Evolutionary conservation across 1,140 invertebrate genomes (phyloP).

Genomic region (Anagrus nilaparvatae): DNA sequence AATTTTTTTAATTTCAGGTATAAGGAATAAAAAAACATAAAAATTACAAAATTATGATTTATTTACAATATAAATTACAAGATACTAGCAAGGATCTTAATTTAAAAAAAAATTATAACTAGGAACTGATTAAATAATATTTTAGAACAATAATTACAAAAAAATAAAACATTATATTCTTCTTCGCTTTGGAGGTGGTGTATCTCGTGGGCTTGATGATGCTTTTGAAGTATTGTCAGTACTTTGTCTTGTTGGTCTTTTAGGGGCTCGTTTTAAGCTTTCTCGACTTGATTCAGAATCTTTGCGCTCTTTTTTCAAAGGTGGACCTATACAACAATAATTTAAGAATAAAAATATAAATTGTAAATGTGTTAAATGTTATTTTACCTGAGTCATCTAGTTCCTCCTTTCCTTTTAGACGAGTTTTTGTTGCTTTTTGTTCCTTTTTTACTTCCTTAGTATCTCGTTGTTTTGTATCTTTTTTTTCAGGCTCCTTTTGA

Average conservation of each 20-base stretch:
- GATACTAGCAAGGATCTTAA: background rate
- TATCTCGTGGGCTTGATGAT: constrained; percentile 37
- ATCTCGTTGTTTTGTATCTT: constrained; percentile 36
- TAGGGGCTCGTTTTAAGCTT: constrained; percentile 32
- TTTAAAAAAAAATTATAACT: background rate
- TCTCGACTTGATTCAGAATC: constrained; percentile 38
- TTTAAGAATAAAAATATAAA: background rate
- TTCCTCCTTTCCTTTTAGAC: constrained; percentile 39
- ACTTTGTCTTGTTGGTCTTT: constrained; percentile 40
- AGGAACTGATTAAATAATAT: background rate
- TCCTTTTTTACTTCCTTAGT: constrained; percentile 37
- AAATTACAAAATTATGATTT: background rate
- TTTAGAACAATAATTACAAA: too few species aligned
- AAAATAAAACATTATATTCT: constrained; percentile 30
- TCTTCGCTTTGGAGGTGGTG: constrained; percentile 37
- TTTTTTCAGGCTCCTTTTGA: constrained; percentile 35
- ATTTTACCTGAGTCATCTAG: constrained; percentile 27
- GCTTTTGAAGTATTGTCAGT: constrained; percentile 35
- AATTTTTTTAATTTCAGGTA: too few species aligned
- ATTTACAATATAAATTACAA: background rate
- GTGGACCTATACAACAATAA: constrained; percentile 22
- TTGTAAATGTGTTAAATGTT: background rate
- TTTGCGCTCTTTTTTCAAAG: constrained; percentile 37
- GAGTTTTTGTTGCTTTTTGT: constrained; percentile 33
- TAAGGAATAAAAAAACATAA: background rate